A percentile compares a stretch with the other conserved stretches of the same genome.
Evolutionary conservation across 2,888 invertebrate species (phyloP).

Genomic region (Hermodice carunculata): DNA sequence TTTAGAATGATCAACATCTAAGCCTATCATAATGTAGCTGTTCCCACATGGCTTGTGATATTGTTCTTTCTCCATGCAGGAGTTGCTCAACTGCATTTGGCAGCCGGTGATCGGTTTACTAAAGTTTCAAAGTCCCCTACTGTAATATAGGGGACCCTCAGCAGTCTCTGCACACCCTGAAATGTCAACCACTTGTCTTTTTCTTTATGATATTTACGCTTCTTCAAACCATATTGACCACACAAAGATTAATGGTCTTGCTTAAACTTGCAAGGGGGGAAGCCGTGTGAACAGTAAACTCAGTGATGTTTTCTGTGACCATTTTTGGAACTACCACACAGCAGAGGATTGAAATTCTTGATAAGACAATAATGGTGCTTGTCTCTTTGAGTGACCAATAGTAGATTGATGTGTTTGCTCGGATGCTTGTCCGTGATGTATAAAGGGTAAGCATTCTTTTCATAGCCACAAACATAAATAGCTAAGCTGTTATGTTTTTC

Average conservation of each 20-base stretch:
- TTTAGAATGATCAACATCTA: too few relatives aligned
- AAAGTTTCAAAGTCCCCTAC: conserved; percentile 12
- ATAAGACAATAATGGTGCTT: conserved; percentile 33
- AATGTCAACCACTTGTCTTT: too few relatives aligned
- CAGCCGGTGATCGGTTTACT: not conserved
- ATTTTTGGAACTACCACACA: not conserved
- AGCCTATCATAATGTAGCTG: too few relatives aligned
- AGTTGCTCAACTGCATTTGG: not conserved
- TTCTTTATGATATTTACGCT: too few relatives aligned
- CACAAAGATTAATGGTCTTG: conserved; percentile 11
- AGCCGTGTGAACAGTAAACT: conserved; percentile 28
- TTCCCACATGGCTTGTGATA: not conserved
- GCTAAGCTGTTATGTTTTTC: conserved; percentile 32
- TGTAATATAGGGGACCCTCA: not conserved
- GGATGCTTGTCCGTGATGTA: conserved; percentile 25
- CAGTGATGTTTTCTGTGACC: conserved; percentile 1
- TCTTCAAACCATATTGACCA: not conserved
- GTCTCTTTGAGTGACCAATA: conserved; percentile 14
- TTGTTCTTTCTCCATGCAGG: conserved; percentile 4
- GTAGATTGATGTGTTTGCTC: conserved; percentile 16
- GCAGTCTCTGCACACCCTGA: not conserved
- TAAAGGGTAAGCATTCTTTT: conserved; percentile 26
- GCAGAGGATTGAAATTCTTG: conserved; percentile 19
- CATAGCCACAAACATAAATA: conserved; percentile 29
- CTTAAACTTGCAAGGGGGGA: conserved; percentile 2